These are phyloP conservation scores for Labroides dimidiatus DNA, from an alignment of 2,797 vertebrate genomes.

Conservation along the genomic window DNA sequence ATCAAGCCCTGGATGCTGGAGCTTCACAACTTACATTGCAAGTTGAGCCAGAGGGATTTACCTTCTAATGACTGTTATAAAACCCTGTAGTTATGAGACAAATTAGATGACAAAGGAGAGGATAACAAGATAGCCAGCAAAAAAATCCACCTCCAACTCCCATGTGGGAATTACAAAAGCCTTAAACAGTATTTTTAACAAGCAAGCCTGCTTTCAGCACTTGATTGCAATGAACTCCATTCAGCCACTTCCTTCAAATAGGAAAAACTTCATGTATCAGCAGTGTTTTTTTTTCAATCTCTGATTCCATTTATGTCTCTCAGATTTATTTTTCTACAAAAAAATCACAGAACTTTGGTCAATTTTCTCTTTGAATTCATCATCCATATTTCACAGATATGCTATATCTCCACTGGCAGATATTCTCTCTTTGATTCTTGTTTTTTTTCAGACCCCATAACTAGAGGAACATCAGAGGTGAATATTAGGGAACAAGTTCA, in stretches of 20 bases:
- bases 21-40: conserved; percentile 50
- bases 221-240: conserved; percentile 38
- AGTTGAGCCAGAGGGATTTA: conserved; percentile 66
- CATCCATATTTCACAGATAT: conserved; percentile 51
- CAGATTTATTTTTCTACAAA: conserved; percentile 42
- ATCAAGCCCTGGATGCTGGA: conserved; percentile 72
- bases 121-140: conserved; percentile 41
- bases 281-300: conserved; percentile 47
- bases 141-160: neutral
- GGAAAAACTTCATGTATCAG: conserved; percentile 46
- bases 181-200: conserved; percentile 33
- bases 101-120: conserved; percentile 63
- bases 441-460: no score
- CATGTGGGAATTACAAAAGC: conserved; percentile 14
- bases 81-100: conserved; percentile 67
- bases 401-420: conserved; percentile 22
- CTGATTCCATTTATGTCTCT: conserved; percentile 38
- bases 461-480: no score
- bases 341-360: conserved; percentile 40
- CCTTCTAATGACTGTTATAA: conserved; percentile 70
- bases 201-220: conserved; percentile 24
- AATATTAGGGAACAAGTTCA: no score
- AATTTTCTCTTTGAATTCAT: conserved; percentile 49
- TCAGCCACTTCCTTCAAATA: conserved; percentile 17
- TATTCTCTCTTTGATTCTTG: no score